Percentiles rank a stretch among this genome's conserved stretches.
phyloP scores from a whole-genome alignment of 2,888 invertebrate species.

The Sinodicranocentrus sp. region DNA sequence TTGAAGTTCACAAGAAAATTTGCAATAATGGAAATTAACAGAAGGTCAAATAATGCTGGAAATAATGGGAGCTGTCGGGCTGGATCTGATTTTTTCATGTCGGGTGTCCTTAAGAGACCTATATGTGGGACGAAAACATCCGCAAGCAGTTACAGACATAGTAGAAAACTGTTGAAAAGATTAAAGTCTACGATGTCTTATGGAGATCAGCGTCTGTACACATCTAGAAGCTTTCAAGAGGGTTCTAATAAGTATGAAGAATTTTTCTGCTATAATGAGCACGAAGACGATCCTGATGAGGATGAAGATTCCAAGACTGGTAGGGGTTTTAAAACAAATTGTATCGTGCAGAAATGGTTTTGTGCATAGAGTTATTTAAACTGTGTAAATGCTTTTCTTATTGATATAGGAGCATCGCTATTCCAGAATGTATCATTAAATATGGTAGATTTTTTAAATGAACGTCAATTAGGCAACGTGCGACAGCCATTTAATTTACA shows the following conservation, averaged over 20 bases:
- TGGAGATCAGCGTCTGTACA: conserved; percentile 74
- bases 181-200: conserved; percentile 72
- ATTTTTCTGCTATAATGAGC: conserved; percentile 93
- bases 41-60: conserved; percentile 40
- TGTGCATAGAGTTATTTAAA: no score
- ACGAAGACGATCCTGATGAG: conserved; percentile 90
- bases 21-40: conserved; percentile 48
- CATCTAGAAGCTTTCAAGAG: conserved; percentile 73
- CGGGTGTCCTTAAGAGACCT: conserved; percentile 70
- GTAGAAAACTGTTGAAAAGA: conserved; percentile 70
- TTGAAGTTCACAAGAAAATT: no score
- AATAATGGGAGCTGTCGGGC: conserved; percentile 57
- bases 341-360: no score
- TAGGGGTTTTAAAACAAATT: neutral
- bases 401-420: conserved; percentile 44
- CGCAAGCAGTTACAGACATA: conserved; percentile 59
- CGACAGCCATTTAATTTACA: conserved; percentile 77
- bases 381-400: no score
- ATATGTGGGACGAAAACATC: conserved; percentile 65
- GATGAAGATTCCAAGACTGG: conserved; percentile 80
- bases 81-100: conserved; percentile 70
- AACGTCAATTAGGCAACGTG: conserved; percentile 85
- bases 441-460: conserved; percentile 90
- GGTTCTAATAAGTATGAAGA: conserved; percentile 90
- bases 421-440: conserved; percentile 81